Evolutionary conservation across 2,113 vertebrate species (phyloP).

Genomic region (Crotophaga sulcirostris): DNA sequence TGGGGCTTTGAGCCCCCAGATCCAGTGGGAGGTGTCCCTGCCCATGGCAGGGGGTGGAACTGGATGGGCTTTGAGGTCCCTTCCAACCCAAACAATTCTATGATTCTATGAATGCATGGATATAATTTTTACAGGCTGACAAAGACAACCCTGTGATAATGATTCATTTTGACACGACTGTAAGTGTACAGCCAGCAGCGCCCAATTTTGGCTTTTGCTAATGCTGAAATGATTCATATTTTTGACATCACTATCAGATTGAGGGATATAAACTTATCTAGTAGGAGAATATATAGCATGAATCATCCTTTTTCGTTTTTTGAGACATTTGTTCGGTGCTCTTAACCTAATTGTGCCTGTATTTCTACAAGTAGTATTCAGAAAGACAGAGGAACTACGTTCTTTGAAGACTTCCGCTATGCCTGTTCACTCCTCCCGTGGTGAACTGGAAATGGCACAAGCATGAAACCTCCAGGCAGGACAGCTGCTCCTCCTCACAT

Average conservation of each 20-base stretch:
- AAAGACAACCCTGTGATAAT: neutral
- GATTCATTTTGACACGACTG: neutral
- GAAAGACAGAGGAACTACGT: neutral
- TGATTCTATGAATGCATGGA: too few species aligned
- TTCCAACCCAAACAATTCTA: too few species aligned
- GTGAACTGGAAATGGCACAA: neutral
- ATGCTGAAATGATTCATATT: neutral
- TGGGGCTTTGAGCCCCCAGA: too few species aligned
- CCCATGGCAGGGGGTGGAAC: too few species aligned
- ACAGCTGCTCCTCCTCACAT: neutral
- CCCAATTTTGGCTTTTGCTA: neutral
- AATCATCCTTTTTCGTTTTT: neutral
- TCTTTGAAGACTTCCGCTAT: neutral
- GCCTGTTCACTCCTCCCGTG: neutral
- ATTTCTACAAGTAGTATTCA: neutral
- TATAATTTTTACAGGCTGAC: neutral
- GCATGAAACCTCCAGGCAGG: neutral
- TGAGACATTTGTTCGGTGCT: neutral
- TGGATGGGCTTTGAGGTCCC: too few species aligned
- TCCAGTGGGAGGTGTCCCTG: too few species aligned
- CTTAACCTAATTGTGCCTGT: neutral
- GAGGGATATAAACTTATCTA: neutral
- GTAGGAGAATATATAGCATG: neutral
- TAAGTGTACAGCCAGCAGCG: rapidly evolving
- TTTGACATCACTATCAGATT: neutral